Percentiles rank a stretch among this genome's conserved stretches.
Conservation (phyloP, 2,888 invertebrate species). For the Drosophila mimica region DNA sequence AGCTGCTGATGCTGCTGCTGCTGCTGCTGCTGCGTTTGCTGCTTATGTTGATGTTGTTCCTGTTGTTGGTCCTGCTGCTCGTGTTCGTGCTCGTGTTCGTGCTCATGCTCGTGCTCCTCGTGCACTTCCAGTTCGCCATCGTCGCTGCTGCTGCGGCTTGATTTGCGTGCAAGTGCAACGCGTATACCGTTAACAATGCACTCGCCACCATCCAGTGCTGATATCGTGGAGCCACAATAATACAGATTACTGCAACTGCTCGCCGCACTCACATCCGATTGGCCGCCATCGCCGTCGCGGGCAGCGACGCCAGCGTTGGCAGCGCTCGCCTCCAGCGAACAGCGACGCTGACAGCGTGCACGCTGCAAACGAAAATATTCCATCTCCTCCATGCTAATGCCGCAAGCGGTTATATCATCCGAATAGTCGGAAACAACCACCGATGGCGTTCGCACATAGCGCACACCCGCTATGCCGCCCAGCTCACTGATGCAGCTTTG, state of each 20-base stretch:
- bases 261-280: constrained; percentile 87
- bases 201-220: constrained; percentile 86
- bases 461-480: constrained; percentile 85
- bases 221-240: constrained; percentile 87
- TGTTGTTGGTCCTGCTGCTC: constrained; percentile 18
- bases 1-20: constrained; percentile 11
- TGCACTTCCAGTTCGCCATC: constrained; percentile 42
- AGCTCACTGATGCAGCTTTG: constrained; percentile 85
- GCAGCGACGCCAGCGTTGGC: constrained; percentile 48
- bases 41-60: constrained; percentile 9
- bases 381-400: constrained; percentile 87
- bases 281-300: constrained; percentile 73
- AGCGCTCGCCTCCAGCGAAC: constrained; percentile 82
- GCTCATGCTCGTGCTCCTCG: constrained; percentile 40
- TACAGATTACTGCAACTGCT: constrained; percentile 87
- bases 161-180: constrained; percentile 88
- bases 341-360: constrained; percentile 81
- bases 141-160: constrained; percentile 86
- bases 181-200: constrained; percentile 85
- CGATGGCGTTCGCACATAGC: constrained; percentile 92
- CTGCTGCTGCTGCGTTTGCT: constrained; percentile 6
- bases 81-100: constrained; percentile 3
- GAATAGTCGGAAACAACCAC: constrained; percentile 95
- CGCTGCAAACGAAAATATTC: constrained; percentile 87
- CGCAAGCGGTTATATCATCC: constrained; percentile 88